Percentiles rank a stretch among this genome's conserved stretches.
Evolutionary conservation across 2,888 invertebrate species (phyloP).

Genomic region (Drosophila niveifrons): DNA sequence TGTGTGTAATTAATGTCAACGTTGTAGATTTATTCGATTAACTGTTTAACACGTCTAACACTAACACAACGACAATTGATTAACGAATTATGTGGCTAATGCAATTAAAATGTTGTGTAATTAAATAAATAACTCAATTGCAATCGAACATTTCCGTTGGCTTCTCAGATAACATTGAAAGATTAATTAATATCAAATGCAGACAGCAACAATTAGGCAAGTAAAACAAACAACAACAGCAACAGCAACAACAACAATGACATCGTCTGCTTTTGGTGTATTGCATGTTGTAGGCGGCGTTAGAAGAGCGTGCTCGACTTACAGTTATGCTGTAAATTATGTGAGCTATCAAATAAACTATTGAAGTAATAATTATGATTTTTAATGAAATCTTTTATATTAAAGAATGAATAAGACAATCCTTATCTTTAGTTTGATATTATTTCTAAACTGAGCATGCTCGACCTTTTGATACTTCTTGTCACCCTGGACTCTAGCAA

Average conservation of each 20-base stretch:
- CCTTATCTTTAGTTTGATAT: no score
- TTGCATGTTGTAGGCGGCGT: constrained; percentile 72
- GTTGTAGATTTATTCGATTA: constrained; percentile 6
- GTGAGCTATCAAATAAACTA: not conserved
- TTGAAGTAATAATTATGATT: not conserved
- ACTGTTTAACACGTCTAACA: constrained; percentile 13
- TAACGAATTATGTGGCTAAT: constrained; percentile 34
- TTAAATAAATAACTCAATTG: constrained; percentile 39
- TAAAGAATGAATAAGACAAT: no score
- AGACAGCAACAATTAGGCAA: constrained; percentile 45
- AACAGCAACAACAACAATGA: constrained; percentile 38
- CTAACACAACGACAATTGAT: constrained; percentile 2
- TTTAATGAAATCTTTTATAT: no score
- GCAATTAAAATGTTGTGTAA: constrained; percentile 24
- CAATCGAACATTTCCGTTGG: constrained; percentile 64
- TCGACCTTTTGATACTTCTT: no score
- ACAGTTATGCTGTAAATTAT: not conserved
- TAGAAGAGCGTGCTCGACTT: not conserved
- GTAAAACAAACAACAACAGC: constrained; percentile 19
- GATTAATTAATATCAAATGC: constrained; percentile 51
- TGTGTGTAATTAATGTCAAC: constrained; percentile 16
- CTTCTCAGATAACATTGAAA: constrained; percentile 66
- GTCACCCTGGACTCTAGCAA: no score
- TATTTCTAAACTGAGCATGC: not conserved
- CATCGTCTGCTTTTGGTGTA: constrained; percentile 48